phyloP scores from a whole-genome alignment of 1,140 invertebrate species.

The Neodiprion virginianus region DNA sequence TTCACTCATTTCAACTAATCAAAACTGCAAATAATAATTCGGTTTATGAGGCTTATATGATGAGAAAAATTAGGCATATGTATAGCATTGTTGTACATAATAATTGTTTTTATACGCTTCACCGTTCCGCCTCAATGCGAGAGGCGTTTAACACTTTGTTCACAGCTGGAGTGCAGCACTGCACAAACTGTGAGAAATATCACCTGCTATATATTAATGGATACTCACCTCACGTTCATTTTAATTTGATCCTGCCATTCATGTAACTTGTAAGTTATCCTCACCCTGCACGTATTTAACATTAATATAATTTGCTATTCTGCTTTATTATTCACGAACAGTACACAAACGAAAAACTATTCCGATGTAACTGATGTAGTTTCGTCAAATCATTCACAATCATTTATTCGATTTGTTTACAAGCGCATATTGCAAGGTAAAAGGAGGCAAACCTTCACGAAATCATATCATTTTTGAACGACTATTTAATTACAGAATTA shows the following conservation, averaged over 20 bases:
- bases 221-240: slow-evolving; percentile 40
- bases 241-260: slow-evolving; percentile 43
- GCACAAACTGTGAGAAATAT: slow-evolving; percentile 53
- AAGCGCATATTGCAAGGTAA: too few species aligned
- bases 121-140: slow-evolving; percentile 17
- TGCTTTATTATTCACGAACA: slow-evolving; percentile 10
- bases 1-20: too few species aligned
- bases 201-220: slow-evolving; percentile 39
- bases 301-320: neutral
- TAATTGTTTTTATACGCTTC: neutral
- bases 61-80: too few species aligned
- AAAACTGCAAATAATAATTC: too few species aligned
- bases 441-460: too few species aligned
- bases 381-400: neutral
- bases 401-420: too few species aligned
- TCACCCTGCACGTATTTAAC: slow-evolving; percentile 29
- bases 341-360: neutral
- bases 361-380: too few species aligned
- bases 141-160: slow-evolving; percentile 57
- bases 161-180: slow-evolving; percentile 56
- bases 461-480: slow-evolving; percentile 11
- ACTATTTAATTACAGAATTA: too few species aligned
- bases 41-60: too few species aligned
- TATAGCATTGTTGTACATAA: neutral
- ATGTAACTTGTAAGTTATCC: slow-evolving; percentile 45